Evolutionary conservation across 2,888 invertebrate genomes (phyloP), one percentile per base, ranked within the genome.

Genomic region (Cheilosia vulpina): DNA sequence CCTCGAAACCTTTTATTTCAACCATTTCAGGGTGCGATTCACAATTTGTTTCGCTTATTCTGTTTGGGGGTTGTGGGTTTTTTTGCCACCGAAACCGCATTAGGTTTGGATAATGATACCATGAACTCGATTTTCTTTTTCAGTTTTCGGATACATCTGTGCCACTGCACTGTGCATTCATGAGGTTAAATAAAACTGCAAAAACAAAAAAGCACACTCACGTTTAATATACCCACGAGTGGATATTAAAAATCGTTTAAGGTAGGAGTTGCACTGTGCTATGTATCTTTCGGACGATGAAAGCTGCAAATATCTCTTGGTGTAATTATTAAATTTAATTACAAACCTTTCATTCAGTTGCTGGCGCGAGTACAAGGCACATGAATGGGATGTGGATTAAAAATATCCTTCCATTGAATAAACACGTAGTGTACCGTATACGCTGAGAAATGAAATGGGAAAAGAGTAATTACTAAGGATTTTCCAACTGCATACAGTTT

Each of bases 1-100:
- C 75, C 69, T 58, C 45, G 47, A 52, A 43, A 68, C 65, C 73
- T 50, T 73, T 84, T 69, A 78, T 68, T 83, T 72, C 34, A 73
- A 38, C 19, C 62, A 52, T 38, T 52, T 68, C n/a, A 27, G 34
- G 11, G 7, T 24, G 24, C 13, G 45, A 68, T 55, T 50, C 34
- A 78, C 66, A 72, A 78, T 66, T 72, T 78, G 65, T 45, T 66
- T 53, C 21, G 43, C 17, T 53, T 72, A n/a, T 31, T 53, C 63
- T 19, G 38, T 38, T 27, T 58, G 47, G 17, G n/a, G 7, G 17
- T 72, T 31, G 13, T 3, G 1, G 17, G 1, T 19, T 47, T 47
- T 69, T 47, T 58, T 21, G 7, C 31, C 19, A 15, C 19, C 31
- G n/a, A 45, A 68, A 60, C 52, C n/a, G 50, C 38, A 60, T 60